These are phyloP conservation scores for Drosophila meridiana DNA, from an alignment of 2,888 invertebrate genomes.

Conservation along the genomic window DNA sequence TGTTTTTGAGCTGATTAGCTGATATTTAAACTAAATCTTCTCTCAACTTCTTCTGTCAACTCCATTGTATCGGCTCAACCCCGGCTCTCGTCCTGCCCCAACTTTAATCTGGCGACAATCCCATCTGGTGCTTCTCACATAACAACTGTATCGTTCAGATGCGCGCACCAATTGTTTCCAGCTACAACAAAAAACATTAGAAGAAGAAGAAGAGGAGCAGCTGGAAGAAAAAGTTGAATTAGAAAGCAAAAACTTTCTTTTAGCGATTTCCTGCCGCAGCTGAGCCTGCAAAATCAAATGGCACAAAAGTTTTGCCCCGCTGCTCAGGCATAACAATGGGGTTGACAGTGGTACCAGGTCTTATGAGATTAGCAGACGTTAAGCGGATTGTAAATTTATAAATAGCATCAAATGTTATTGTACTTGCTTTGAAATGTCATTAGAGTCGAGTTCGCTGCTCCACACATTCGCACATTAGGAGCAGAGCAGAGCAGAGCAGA, in stretches of 20 bases:
- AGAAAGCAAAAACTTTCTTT: constrained; percentile 73
- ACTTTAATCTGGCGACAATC: constrained; percentile 46
- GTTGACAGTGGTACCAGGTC: constrained; percentile 62
- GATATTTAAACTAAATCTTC: constrained; percentile 9
- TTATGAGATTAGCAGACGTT: constrained; percentile 69
- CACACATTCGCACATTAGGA: constrained; percentile 52
- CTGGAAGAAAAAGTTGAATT: constrained; percentile 60
- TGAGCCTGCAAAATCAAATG: constrained; percentile 70
- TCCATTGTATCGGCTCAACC: constrained; percentile 8
- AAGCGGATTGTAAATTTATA: constrained; percentile 77
- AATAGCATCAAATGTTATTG: constrained; percentile 71
- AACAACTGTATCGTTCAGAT: constrained; percentile 46
- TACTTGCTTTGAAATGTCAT: constrained; percentile 58
- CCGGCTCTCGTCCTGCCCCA: not conserved
- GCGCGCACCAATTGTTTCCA: constrained; percentile 44
- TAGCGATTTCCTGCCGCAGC: constrained; percentile 49
- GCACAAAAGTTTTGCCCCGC: constrained; percentile 53
- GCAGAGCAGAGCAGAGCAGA: constrained; percentile 31
- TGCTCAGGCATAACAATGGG: constrained; percentile 51
- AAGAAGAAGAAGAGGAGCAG: not conserved
- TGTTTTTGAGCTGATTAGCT: constrained; percentile 11
- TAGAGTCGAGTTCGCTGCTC: constrained; percentile 41
- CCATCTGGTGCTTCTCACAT: constrained; percentile 55
- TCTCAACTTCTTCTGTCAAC: constrained; percentile 5
- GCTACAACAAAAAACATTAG: not conserved